phyloP scores from a whole-genome alignment of 2,113 vertebrate species.

The Sebastes schlegelii region DNA sequence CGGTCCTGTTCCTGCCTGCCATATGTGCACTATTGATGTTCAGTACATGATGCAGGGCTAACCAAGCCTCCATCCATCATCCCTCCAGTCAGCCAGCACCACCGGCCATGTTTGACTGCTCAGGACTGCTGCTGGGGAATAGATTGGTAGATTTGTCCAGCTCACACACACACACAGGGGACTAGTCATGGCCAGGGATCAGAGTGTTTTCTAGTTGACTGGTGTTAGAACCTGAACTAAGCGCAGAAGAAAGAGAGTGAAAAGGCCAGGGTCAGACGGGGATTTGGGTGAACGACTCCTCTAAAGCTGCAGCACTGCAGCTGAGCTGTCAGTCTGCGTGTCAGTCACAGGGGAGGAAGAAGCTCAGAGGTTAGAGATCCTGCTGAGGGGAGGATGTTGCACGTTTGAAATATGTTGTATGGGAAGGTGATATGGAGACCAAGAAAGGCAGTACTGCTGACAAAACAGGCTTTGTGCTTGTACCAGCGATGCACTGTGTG shows the following conservation, averaged over 20 bases:
- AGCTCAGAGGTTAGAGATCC: neutral
- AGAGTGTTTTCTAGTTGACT: conserved; percentile 74
- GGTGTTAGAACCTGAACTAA: conserved; percentile 69
- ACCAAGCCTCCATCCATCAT: conserved; percentile 77
- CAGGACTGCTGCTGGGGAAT: conserved; percentile 61
- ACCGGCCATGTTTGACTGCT: conserved; percentile 71
- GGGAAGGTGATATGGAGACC: neutral
- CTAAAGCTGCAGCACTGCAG: conserved; percentile 47
- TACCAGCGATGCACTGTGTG: too few species aligned
- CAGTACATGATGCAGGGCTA: conserved; percentile 63
- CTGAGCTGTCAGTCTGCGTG: conserved; percentile 56
- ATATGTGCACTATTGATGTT: conserved; percentile 53
- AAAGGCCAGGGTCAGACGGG: conserved; percentile 58
- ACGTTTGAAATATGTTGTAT: conserved; percentile 4
- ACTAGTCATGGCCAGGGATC: conserved; percentile 58
- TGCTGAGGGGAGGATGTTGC: neutral
- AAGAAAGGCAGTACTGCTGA: neutral
- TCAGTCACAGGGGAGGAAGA: conserved; percentile 5
- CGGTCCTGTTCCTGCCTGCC: conserved; percentile 20
- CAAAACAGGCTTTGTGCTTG: neutral
- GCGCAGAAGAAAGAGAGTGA: conserved; percentile 38
- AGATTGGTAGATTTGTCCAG: conserved; percentile 74
- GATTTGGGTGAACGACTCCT: conserved; percentile 71
- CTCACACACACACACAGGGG: conserved; percentile 64
- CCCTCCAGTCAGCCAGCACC: conserved; percentile 70